phyloP scores from a whole-genome alignment of 2,797 vertebrate species.

The Pristis pectinata region DNA sequence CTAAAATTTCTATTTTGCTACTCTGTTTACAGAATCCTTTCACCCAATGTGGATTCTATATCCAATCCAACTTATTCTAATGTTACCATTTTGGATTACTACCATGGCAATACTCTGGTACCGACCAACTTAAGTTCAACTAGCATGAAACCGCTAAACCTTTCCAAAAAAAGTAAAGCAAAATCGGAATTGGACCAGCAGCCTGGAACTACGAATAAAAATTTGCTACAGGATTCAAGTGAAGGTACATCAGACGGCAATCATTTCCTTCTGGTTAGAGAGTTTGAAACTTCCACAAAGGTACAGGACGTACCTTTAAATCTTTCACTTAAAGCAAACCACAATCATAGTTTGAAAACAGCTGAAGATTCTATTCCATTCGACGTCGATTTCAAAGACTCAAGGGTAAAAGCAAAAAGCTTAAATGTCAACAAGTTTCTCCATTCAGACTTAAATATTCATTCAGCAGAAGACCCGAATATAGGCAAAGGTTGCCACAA shows the following conservation, averaged over 20 bases:
- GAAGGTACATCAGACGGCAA: neutral
- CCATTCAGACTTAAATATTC: neutral
- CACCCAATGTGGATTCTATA: neutral
- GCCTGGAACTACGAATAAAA: neutral
- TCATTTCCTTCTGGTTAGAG: neutral
- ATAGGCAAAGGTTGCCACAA: neutral
- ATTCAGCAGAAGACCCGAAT: neutral
- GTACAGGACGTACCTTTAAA: constrained; percentile 78
- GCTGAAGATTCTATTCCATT: constrained; percentile 1
- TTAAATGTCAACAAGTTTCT: neutral
- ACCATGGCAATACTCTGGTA: neutral
- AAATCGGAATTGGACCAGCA: constrained; percentile 41
- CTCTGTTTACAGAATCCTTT: neutral
- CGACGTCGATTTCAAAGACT: neutral
- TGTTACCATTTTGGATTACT: constrained; percentile 1
- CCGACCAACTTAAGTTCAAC: constrained; percentile 12
- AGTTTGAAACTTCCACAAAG: constrained; percentile 48
- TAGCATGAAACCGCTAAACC: constrained; percentile 73
- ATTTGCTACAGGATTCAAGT: neutral
- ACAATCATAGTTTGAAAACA: neutral
- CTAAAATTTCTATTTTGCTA: constrained; percentile 10
- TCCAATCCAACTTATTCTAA: neutral
- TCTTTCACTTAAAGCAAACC: constrained; percentile 68
- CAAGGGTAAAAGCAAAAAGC: neutral
- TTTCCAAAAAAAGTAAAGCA: constrained; percentile 69